Evolutionary conservation across 2,113 vertebrate species (phyloP), one percentile per base, ranked within the genome.

Genomic region (Gallinago jamesoni): DNA sequence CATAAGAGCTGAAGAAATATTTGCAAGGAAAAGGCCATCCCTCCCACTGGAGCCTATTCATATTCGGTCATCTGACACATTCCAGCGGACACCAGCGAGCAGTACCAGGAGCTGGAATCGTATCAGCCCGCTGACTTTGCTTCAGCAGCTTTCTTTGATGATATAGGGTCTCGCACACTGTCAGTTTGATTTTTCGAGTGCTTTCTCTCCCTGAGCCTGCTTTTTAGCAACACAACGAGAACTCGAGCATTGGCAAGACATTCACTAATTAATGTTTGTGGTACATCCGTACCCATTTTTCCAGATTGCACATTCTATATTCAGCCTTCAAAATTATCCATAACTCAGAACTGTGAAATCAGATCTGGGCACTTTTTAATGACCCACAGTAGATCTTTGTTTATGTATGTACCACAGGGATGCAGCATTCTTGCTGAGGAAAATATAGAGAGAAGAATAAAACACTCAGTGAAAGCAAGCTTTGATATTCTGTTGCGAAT

Each of bases 1-100:
- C 50, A 64, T 84, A 96, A 96, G 91, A 91, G 69, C 80, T 81
- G 77, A 96, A 96, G 91, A 97, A 95, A 95, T 93, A 96, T 97
- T 97, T 96, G 84, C 75, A 97, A 90, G 87, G 76, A 97, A 96
- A 96, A 93, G 84, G 55, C 59, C 79, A 92, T 79, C 88, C 93
- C 75, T 96, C 92, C 89, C 69, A 59, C 55, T 22, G 8, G 56
- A 66, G 10, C 47, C 43, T 50, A n/a, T 69, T 68, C 68, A 25
- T 91, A 90, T 90, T 94, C 39, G 30, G 75, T 59, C 14, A 2
- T 35, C 37, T 55, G 87, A 84, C 88, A 55, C 57, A 53, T 63
- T 67, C 64, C 75, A 48, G 55, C 1, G 2, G 87, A 55, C 48
- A 31, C 37, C 2, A 18, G 55, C 5, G 5, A 78, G 50, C 59